phyloP scores from a whole-genome alignment of 2,797 vertebrate genomes.

The Sandelia bainsii region DNA sequence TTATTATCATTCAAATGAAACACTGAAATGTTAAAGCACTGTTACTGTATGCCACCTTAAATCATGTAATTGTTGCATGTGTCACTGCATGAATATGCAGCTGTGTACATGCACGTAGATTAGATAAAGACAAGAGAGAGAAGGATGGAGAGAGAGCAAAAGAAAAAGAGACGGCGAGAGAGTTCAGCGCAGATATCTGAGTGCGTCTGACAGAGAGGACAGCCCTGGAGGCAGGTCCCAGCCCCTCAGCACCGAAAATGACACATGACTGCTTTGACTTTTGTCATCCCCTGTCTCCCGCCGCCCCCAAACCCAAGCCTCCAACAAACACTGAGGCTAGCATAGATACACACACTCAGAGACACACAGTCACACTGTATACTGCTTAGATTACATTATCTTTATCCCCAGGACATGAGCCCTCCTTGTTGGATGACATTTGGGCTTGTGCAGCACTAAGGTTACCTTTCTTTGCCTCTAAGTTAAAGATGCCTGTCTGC shows the following conservation, averaged over 20 bases:
- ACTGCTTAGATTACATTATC: slow-evolving; percentile 87
- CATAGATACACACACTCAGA: slow-evolving; percentile 63
- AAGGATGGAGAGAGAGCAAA: slow-evolving; percentile 64
- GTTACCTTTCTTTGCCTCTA: slow-evolving; percentile 85
- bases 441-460: slow-evolving; percentile 86
- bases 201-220: slow-evolving; percentile 86
- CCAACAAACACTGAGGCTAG: slow-evolving; percentile 77
- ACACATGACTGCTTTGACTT: slow-evolving; percentile 87
- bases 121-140: slow-evolving; percentile 60
- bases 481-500: slow-evolving; percentile 86
- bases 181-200: slow-evolving; percentile 82
- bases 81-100: slow-evolving; percentile 41
- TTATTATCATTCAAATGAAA: slow-evolving; percentile 8
- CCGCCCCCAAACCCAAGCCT: slow-evolving; percentile 77
- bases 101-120: slow-evolving; percentile 51
- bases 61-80: slow-evolving; percentile 19
- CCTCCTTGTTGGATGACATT: slow-evolving; percentile 86
- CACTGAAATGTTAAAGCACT: slow-evolving; percentile 16
- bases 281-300: slow-evolving; percentile 81
- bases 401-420: slow-evolving; percentile 79
- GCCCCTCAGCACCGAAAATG: slow-evolving; percentile 84
- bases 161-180: slow-evolving; percentile 72
- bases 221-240: slow-evolving; percentile 81
- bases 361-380: slow-evolving; percentile 80
- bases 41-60: slow-evolving; percentile 28